Base-by-base conservation (phyloP, 2,888 invertebrate genomes). In the Eudasyphora cyanicolor region DNA sequence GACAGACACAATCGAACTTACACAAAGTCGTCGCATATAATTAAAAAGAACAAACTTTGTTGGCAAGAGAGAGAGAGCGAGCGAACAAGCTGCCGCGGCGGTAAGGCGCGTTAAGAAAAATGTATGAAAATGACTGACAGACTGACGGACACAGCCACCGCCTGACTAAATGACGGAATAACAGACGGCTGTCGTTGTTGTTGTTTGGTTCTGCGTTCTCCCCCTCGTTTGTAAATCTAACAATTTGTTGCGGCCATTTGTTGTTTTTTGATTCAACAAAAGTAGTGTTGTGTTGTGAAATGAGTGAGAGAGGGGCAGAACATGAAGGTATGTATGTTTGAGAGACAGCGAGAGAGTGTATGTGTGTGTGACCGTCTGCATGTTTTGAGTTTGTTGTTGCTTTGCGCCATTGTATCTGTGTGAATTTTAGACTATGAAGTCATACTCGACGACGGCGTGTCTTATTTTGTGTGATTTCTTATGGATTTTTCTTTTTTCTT, bases 391-490 rank as follows among this genome's bases (percentile, higher is more conserved):
- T 49, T 71, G 38, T 75, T 42, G 67, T 42, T 67, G 35, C 42
- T 67, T 14, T 35, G 42, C 19, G 70, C 60, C 5, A 17, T 64
- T 45, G 69, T 42, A 49, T 64, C 73, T 38, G 71, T 84, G 60
- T 81, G 75, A 70, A 79, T 75, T 82, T 77, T 75, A 76, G 74
- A 76, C 84, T 83, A 86, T 85, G 85, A 86, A 86, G 86, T 86
- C 86, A 86, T 86, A 85, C 85, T 77, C 35, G 57, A 42, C 49
- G 73, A 82, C 76, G 85, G 79, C 75, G 75, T 79, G 71, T 79
- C 73, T 64, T 85, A 78, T 60, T 64, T 57, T 73, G 51, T 76
- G 17, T 74, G 51, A 29, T 71, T 38, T 45, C 19, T 54, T 42
- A 19, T 32, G 51, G 14, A 45, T 21, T 38, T 62, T 32, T 64